Base-by-base conservation (phyloP, 2,888 invertebrate genomes). In the Busseola fusca region DNA sequence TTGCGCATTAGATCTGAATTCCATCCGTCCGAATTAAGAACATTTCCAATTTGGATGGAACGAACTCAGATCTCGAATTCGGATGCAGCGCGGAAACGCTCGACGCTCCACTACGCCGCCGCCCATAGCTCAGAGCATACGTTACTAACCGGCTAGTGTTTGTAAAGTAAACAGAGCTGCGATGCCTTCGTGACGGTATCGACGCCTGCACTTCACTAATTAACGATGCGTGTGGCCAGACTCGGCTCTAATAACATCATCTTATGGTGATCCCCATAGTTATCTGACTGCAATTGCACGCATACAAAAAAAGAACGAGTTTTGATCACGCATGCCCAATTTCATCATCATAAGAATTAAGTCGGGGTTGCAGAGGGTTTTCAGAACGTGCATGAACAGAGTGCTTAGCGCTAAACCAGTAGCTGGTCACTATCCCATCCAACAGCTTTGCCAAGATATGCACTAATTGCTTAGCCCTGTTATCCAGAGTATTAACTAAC, bases 121-220 rank as follows among this genome's bases (percentile, higher is more conserved):
- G 69, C 80, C 67, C 27, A 16, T 54, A n/a, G 0, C 37, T 69
- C 48, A n/a, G 14, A 37, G 52, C 72, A 62, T 40, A 66, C 67
- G 57, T 54, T 64, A 72, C 66, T 73, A 82, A 84, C 84, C 84
- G 84, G 86, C 83, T 68, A 72, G 82, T 87, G 84, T 90, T 89
- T 88, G 84, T 81, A 84, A 78, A 87, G 82, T 87, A 91, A 91
- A 91, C 84, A 89, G 74, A 82, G 82, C 73, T 84, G 80, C 84
- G 83, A 86, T 85, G 85, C 83, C 78, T 83, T 81, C 83, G 83
- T 82, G 86, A 81, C 80, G 78, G 84, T 85, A 76, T 78, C 86
- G 85, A 86, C 86, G 87, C 89, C 85, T 87, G 87, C 80, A 79
- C 79, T 80, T 83, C 52, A 82, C 84, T 87, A 88, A 90, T 88